These are phyloP conservation scores for Apodemus speciosus DNA, from an alignment of 2,113 vertebrate genomes.

Conservation along the genomic window DNA sequence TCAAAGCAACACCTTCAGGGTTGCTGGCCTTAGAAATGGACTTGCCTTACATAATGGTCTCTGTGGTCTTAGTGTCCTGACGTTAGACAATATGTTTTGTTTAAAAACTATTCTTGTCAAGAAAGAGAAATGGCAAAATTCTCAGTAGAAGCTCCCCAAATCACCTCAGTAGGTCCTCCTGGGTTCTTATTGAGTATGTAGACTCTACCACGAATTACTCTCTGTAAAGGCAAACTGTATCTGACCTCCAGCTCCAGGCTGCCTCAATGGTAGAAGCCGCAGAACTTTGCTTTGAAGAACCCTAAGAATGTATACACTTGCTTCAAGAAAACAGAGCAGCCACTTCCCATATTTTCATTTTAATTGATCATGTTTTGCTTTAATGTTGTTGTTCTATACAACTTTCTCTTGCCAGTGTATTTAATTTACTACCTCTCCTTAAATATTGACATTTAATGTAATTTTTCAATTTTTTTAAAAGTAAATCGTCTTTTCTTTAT, in stretches of 20 bases:
- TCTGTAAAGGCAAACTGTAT: not conserved
- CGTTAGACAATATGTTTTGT: constrained; percentile 55
- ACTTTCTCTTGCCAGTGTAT: not conserved
- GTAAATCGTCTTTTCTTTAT: not conserved
- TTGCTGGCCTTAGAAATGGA: constrained; percentile 52
- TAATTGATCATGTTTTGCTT: not conserved
- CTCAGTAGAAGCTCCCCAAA: not conserved
- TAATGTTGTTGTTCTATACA: not conserved
- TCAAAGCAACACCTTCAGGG: not conserved
- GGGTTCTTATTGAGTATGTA: not conserved
- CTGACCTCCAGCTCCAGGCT: not conserved
- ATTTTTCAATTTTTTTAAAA: not conserved
- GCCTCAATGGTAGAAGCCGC: not conserved
- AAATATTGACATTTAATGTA: not conserved
- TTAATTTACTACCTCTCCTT: not conserved
- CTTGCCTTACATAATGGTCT: constrained; percentile 44
- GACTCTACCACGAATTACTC: not conserved
- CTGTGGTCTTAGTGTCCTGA: constrained; percentile 19
- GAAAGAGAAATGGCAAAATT: constrained; percentile 5
- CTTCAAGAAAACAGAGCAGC: not conserved
- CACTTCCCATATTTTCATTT: not conserved
- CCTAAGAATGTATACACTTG: not conserved
- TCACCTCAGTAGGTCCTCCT: not conserved
- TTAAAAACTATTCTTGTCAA: constrained; percentile 53
- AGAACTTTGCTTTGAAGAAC: not conserved